phyloP scores from a whole-genome alignment of 2,113 vertebrate genomes.

The Sorex araneus region DNA sequence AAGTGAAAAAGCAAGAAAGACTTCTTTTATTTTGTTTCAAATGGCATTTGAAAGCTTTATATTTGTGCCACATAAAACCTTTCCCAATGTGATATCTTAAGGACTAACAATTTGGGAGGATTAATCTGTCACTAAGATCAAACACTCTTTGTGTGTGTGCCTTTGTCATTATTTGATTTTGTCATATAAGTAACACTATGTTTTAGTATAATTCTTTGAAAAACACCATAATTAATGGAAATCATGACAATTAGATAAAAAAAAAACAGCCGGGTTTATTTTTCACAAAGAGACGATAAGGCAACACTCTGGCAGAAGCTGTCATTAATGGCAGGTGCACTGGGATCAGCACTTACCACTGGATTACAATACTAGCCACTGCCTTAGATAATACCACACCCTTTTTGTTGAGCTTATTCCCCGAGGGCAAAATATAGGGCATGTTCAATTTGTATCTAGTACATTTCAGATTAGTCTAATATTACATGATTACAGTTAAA shows the following conservation, averaged over 20 bases:
- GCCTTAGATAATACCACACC: background rate
- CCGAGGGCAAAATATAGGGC: slow-evolving; percentile 55
- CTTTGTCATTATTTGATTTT: slow-evolving; percentile 72
- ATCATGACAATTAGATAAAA: slow-evolving; percentile 74
- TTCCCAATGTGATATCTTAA: slow-evolving; percentile 5
- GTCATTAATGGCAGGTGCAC: slow-evolving; percentile 76
- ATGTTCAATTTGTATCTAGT: slow-evolving; percentile 59
- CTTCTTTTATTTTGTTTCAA: background rate
- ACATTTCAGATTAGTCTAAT: slow-evolving; percentile 65
- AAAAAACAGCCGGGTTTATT: slow-evolving; percentile 69
- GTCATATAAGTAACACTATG: slow-evolving; percentile 50
- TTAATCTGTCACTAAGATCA: slow-evolving; percentile 66
- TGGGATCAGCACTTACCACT: slow-evolving; percentile 1
- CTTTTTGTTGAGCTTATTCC: slow-evolving; percentile 63
- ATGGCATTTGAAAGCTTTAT: slow-evolving; percentile 7
- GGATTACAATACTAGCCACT: background rate
- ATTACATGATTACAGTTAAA: background rate
- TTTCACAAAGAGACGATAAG: slow-evolving; percentile 66
- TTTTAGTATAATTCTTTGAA: slow-evolving; percentile 79
- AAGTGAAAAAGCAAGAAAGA: background rate
- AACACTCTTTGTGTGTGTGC: background rate
- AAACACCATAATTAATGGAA: slow-evolving; percentile 76
- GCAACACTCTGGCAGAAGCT: slow-evolving; percentile 75
- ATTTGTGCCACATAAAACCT: slow-evolving; percentile 5
- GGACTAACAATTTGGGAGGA: slow-evolving; percentile 58